Conservation (phyloP, 2,113 vertebrate species). For the Salvelinus sp. region DNA sequence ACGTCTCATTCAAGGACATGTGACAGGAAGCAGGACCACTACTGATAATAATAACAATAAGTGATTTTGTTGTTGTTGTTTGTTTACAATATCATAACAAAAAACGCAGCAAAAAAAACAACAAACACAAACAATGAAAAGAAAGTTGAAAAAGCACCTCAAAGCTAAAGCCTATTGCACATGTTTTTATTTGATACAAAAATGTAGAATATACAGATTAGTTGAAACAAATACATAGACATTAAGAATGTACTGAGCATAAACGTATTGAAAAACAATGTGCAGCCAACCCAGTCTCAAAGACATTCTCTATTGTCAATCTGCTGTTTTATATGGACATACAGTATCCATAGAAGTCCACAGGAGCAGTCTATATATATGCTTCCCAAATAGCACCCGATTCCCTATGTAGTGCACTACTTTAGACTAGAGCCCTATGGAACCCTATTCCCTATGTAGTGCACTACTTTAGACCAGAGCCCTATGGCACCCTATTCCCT, state of each 20-base stretch:
- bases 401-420: slow-evolving; percentile 30
- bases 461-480: not conserved
- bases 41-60: slow-evolving; percentile 5
- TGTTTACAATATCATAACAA: slow-evolving; percentile 12
- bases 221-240: slow-evolving; percentile 56
- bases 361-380: slow-evolving; percentile 52
- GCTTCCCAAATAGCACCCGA: too few species aligned
- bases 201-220: not conserved
- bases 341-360: slow-evolving; percentile 50
- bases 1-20: not conserved
- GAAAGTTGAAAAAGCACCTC: slow-evolving; percentile 68
- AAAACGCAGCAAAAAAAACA: not conserved
- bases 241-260: slow-evolving; percentile 75
- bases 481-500: slow-evolving; percentile 14
- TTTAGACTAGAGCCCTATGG: not conserved
- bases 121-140: slow-evolving; percentile 50
- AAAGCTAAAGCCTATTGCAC: slow-evolving; percentile 86
- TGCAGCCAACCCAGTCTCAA: slow-evolving; percentile 77
- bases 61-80: not conserved
- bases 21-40: not conserved
- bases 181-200: slow-evolving; percentile 76
- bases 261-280: slow-evolving; percentile 78
- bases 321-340: slow-evolving; percentile 29
- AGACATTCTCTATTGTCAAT: slow-evolving; percentile 77
- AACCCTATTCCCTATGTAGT: slow-evolving; percentile 26